A percentile compares a stretch with the other conserved stretches of the same genome.
phyloP scores from a whole-genome alignment of 2,113 vertebrate species.

The Turnix velox region DNA sequence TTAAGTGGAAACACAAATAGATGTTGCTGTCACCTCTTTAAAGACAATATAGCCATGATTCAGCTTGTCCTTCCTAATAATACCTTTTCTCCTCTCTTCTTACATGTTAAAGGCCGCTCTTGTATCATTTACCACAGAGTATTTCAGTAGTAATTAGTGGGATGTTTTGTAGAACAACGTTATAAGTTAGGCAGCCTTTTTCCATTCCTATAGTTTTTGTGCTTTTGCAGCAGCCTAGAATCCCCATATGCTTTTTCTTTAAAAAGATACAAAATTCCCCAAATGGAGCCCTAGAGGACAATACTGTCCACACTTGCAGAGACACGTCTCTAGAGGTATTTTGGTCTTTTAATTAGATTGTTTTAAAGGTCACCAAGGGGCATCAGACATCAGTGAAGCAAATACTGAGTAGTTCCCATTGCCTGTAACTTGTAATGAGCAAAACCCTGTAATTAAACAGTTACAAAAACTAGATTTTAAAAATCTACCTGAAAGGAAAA shows the following conservation, averaged over 20 bases:
- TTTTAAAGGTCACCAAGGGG: background rate
- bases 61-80: conserved; percentile 32
- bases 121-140: background rate
- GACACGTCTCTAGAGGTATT: background rate
- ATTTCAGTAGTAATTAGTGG: background rate
- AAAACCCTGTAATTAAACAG: background rate
- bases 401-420: background rate
- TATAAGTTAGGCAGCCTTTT: background rate
- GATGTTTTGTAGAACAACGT: background rate
- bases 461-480: background rate
- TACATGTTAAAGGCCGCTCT: background rate
- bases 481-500: background rate
- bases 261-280: background rate
- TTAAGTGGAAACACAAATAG: conserved; percentile 10
- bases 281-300: background rate
- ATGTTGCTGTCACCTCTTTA: conserved; percentile 1
- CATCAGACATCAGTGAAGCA: background rate
- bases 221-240: background rate
- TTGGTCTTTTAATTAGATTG: background rate
- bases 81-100: background rate
- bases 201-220: background rate
- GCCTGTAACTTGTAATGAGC: background rate
- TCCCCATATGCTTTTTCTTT: background rate
- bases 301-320: background rate
- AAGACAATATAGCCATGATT: conserved; percentile 16